These are phyloP conservation scores for Gibbula magus DNA, from an alignment of 2,888 invertebrate genomes.

Conservation along the genomic window DNA sequence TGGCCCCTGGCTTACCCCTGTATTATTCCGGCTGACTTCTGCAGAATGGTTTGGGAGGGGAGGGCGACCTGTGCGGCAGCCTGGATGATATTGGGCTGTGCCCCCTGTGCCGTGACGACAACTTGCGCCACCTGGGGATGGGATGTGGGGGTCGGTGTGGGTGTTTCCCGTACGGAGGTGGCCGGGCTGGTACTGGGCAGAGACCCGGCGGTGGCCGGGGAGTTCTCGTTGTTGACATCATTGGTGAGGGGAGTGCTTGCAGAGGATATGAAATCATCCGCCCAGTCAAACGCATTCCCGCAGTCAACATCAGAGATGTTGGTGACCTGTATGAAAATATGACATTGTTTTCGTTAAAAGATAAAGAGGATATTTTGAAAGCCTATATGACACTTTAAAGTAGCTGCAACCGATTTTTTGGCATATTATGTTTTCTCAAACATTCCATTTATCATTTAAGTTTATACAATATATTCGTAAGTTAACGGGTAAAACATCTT, in stretches of 20 bases:
- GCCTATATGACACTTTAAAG: no score
- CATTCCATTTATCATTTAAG: no score
- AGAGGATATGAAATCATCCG: constrained; percentile 57
- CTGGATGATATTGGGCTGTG: neutral
- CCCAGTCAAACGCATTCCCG: constrained; percentile 53
- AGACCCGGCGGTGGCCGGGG: constrained; percentile 26
- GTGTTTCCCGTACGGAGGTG: neutral
- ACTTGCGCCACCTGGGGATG: constrained; percentile 6
- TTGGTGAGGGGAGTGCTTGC: constrained; percentile 32
- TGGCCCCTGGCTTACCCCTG: neutral
- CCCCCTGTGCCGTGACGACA: neutral
- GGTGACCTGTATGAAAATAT: constrained; percentile 27
- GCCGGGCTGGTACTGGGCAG: constrained; percentile 7
- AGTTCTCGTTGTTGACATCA: neutral
- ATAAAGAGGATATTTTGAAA: no score
- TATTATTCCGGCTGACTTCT: constrained; percentile 17
- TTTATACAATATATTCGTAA: no score
- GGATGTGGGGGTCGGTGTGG: neutral
- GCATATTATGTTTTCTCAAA: no score
- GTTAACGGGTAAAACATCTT: no score
- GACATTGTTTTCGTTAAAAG: neutral
- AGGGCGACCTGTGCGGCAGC: neutral
- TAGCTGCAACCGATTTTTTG: no score
- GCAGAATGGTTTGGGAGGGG: neutral
- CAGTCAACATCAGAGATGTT: constrained; percentile 34